Conservation (phyloP, 2,888 invertebrate species). For the Drosophila merina region DNA sequence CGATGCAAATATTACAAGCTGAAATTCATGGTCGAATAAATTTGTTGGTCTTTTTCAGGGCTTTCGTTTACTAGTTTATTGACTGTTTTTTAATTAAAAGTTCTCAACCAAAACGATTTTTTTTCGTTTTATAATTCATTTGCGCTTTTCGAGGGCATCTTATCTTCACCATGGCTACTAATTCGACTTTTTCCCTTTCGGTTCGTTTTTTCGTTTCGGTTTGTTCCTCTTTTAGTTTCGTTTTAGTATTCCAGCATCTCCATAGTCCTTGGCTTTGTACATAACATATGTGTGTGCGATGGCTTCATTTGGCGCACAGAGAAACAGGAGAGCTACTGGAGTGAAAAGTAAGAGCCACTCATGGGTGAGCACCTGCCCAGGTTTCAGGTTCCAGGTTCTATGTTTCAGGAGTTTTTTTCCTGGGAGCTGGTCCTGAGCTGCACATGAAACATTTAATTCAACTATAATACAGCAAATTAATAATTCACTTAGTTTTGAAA, state of each 20-base stretch:
- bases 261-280: conserved; percentile 39
- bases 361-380: conserved; percentile 33
- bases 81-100: not conserved
- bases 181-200: not conserved
- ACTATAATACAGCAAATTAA: not conserved
- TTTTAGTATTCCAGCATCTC: conserved; percentile 8
- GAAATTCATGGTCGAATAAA: not conserved
- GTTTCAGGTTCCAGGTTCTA: not conserved
- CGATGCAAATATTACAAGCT: not conserved
- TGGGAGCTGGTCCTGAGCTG: conserved; percentile 10
- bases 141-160: conserved; percentile 1
- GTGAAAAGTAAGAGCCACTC: conserved; percentile 16
- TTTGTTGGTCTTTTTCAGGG: not conserved
- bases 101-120: not conserved
- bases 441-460: not conserved
- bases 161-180: not conserved
- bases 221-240: conserved; percentile 1
- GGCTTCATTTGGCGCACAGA: conserved; percentile 61
- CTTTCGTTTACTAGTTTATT: not conserved
- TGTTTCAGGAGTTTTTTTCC: not conserved
- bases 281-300: conserved; percentile 39
- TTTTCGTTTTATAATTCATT: not conserved
- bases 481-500: not conserved
- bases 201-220: not conserved
- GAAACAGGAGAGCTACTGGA: conserved; percentile 6